Percentiles rank a stretch among this genome's conserved stretches.
Evolutionary conservation across 53 echinoderm and acorn worm species (phyloP).

Genomic region (Arbacia lixula): DNA sequence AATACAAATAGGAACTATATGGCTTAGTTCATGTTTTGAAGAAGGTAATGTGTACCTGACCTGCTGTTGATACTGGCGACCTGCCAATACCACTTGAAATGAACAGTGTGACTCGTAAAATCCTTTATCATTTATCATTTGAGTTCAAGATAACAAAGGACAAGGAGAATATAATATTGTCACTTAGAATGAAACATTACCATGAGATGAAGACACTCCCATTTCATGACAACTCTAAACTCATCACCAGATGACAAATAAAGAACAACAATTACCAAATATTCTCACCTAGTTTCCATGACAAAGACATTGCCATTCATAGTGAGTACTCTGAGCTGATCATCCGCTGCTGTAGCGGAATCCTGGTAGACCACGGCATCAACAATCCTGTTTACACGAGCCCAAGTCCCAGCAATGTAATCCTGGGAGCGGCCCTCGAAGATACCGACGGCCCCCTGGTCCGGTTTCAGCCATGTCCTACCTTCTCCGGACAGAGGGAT

Average conservation of each 20-base stretch:
- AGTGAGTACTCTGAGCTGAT: neutral
- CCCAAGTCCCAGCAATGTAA: conserved; percentile 51
- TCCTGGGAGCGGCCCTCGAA: conserved; percentile 54
- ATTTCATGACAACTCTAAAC: too few species aligned
- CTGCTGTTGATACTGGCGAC: too few species aligned
- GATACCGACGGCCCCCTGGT: conserved; percentile 70
- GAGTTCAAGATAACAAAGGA: too few species aligned
- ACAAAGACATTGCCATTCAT: neutral
- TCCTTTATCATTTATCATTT: too few species aligned
- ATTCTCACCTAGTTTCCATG: conserved; percentile 31
- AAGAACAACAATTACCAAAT: neutral
- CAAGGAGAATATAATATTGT: too few species aligned
- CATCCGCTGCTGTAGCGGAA: neutral
- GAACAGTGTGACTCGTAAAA: too few species aligned
- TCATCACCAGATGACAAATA: neutral
- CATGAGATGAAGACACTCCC: too few species aligned
- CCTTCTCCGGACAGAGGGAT: conserved; percentile 27
- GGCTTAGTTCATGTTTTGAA: too few species aligned
- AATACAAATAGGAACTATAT: conserved; percentile 4
- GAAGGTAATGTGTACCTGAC: too few species aligned
- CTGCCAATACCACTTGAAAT: too few species aligned
- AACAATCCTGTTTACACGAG: conserved; percentile 52
- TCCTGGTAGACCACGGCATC: conserved; percentile 82
- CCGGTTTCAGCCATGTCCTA: conserved; percentile 30
- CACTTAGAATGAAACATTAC: too few species aligned